phyloP scores from a whole-genome alignment of 2,888 invertebrate genomes.

The Hypena proboscidalis region DNA sequence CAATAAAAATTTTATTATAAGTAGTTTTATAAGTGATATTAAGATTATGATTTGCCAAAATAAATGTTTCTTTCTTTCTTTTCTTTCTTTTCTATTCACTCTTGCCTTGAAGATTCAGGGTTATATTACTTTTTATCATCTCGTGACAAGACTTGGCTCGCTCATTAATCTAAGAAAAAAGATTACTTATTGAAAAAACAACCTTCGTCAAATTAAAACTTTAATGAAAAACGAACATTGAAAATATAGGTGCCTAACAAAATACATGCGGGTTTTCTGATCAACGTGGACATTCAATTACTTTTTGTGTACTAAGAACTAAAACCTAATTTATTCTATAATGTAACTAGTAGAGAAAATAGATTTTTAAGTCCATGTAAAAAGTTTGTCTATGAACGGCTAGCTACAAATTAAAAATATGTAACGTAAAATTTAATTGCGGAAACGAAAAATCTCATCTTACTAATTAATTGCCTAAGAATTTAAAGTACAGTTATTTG shows the following conservation, averaged over 20 bases:
- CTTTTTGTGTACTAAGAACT: background rate
- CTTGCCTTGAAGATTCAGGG: background rate
- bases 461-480: conserved; percentile 4
- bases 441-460: conserved; percentile 1
- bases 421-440: conserved; percentile 3
- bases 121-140: background rate
- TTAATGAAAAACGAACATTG: too few relatives aligned
- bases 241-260: background rate
- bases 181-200: too few relatives aligned
- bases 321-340: background rate
- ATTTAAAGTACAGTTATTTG: conserved; percentile 18
- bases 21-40: too few relatives aligned
- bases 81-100: background rate
- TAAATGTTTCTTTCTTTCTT: too few relatives aligned
- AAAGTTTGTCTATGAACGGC: background rate
- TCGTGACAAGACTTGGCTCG: too few relatives aligned
- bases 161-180: too few relatives aligned
- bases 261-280: background rate
- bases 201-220: too few relatives aligned
- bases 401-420: background rate
- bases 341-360: background rate
- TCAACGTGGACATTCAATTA: conserved; percentile 1
- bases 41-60: too few relatives aligned
- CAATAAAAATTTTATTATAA: too few relatives aligned
- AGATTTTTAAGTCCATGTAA: background rate